Evolutionary conservation across 2,113 vertebrate genomes (phyloP).

Genomic region (Buteo buteo): DNA sequence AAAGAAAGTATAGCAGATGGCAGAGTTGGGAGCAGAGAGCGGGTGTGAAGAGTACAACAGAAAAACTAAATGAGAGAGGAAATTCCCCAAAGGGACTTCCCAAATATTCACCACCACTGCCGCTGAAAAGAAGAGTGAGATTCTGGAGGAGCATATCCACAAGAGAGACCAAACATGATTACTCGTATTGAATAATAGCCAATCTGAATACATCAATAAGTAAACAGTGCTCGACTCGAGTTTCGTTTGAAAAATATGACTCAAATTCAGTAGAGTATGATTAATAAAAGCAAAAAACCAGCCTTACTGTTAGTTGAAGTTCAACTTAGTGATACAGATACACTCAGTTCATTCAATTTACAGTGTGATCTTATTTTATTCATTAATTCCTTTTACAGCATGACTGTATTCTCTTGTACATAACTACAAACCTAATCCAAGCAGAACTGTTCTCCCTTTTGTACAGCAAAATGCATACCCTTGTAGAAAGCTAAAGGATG

Average conservation of each 20-base stretch:
- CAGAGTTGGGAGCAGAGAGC: constrained; percentile 78
- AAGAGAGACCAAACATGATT: constrained; percentile 51
- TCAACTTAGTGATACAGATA: not conserved
- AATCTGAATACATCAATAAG: not conserved
- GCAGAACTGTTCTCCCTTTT: not conserved
- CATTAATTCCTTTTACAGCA: not conserved
- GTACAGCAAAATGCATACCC: not conserved
- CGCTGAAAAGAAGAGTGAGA: constrained; percentile 60
- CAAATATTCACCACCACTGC: constrained; percentile 75
- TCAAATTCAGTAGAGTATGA: not conserved
- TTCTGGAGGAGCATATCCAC: constrained; percentile 50
- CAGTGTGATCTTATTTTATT: not conserved
- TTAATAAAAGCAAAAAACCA: not conserved
- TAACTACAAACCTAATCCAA: not conserved
- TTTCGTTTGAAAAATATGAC: not conserved
- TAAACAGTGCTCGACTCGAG: not conserved
- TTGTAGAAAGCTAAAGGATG: not conserved
- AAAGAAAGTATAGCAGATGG: constrained; percentile 80
- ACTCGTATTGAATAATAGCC: constrained; percentile 44
- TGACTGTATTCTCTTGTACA: not conserved
- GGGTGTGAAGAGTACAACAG: constrained; percentile 82
- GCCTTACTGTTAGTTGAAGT: not conserved
- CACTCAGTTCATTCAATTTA: not conserved
- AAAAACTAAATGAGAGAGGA: constrained; percentile 77
- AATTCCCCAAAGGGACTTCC: constrained; percentile 85